phyloP scores from a whole-genome alignment of 2,797 vertebrate species.

The Trichosurus vulpecula region DNA sequence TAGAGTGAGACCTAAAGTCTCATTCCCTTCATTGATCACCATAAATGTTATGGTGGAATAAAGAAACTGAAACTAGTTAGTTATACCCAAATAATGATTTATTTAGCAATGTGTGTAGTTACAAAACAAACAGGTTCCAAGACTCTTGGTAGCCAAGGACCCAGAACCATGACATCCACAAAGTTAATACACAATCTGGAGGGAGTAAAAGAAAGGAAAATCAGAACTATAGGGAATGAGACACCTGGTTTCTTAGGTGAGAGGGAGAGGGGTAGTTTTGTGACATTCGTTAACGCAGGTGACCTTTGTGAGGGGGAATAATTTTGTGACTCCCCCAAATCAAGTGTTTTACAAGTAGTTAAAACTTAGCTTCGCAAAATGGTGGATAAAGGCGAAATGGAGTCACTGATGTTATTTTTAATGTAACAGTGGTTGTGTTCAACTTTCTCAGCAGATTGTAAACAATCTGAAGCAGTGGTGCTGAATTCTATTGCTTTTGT shows the following conservation, averaged over 20 bases:
- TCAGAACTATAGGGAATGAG: background rate
- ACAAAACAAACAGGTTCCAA: background rate
- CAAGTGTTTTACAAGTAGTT: background rate
- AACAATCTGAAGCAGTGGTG: background rate
- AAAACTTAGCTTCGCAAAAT: background rate
- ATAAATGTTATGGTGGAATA: background rate
- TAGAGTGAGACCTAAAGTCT: background rate
- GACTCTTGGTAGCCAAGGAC: background rate
- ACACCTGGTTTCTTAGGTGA: background rate
- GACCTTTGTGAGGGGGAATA: background rate
- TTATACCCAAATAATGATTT: background rate
- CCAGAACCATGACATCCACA: background rate
- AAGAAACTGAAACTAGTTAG: background rate
- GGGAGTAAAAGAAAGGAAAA: background rate
- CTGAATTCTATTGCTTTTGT: background rate
- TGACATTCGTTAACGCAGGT: background rate
- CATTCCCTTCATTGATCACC: background rate
- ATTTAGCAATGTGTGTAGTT: background rate
- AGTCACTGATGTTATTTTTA: background rate
- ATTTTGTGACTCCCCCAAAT: background rate
- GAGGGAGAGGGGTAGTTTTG: background rate
- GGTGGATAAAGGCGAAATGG: background rate
- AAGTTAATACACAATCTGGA: background rate
- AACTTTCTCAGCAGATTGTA: conserved; percentile 11
- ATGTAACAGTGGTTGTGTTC: background rate